Evolutionary conservation across 2,888 invertebrate genomes (phyloP), one percentile per base, ranked within the genome.

Genomic region (Subacronicta megacephala): DNA sequence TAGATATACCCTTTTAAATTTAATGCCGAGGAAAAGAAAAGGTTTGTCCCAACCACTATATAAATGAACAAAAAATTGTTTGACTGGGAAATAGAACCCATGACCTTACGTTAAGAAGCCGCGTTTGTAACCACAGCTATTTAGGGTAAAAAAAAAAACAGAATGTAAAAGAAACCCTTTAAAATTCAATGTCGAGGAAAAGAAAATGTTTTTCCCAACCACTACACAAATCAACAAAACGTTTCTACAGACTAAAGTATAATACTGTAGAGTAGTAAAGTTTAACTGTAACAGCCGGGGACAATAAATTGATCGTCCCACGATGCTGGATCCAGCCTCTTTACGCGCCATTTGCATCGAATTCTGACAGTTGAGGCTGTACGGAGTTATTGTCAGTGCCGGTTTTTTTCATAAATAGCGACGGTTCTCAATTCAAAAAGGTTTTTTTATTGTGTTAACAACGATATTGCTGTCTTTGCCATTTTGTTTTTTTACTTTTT

Each of bases 261-360:
- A 68, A 52, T n/a, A n/a, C 42, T 49, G 57, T 43, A 62, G 49
- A 45, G 31, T 47, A 42, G 52, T 62, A 42, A 38, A 17, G 45
- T 70, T 70, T 58, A 52, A 67, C 26, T 54, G 51, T 55, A 41
- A 54, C 47, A 46, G 17, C 57, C 52, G 35, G 17, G 41, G 37
- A 13, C 41, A 65, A 62, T n/a, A n/a, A n/a, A n/a, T 68, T 56
- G 69, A 68, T 62, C 33, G 50, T 29, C 43, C 45, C 45, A 35
- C 45, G 46, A 64, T 58, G 42, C 59, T 0, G 42, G 40, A 26
- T 35, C 23, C 46, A 43, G 23, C 54, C 10, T 26, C 45, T 72
- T 77, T 47, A 72, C 70, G 71, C 56, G 43, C 57, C 73, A 77
- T 77, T 74, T 68, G 61, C 64, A 62, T 49, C 35, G 47, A 31